Conservation (phyloP, 2,888 invertebrate genomes). For the Pegoplata infirma region DNA sequence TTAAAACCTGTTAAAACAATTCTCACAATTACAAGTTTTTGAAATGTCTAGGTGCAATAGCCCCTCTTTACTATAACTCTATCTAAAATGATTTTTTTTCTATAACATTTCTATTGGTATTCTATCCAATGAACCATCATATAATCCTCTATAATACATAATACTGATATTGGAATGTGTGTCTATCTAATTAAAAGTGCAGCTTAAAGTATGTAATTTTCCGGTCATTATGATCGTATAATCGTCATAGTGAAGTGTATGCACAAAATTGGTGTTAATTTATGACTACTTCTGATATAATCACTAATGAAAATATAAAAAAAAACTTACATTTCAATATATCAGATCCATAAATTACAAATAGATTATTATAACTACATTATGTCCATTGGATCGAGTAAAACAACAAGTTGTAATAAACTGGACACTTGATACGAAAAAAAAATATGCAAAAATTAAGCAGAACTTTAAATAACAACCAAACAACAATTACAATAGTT, state of each 20-base stretch:
- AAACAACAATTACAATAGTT: background rate
- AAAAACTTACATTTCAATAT: conserved; percentile 25
- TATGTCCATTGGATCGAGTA: conserved; percentile 26
- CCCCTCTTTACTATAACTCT: no score
- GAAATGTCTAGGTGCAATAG: no score
- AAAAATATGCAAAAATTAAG: background rate
- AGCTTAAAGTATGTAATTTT: conserved; percentile 32
- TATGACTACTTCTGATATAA: conserved; percentile 51
- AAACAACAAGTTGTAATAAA: background rate
- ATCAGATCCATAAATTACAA: conserved; percentile 57
- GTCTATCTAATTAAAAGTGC: conserved; percentile 35
- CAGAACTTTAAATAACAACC: background rate
- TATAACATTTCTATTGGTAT: background rate
- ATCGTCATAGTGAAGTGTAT: conserved; percentile 7
- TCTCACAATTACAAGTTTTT: no score
- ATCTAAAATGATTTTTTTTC: background rate
- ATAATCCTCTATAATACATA: conserved; percentile 8
- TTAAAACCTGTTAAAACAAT: no score
- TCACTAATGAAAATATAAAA: conserved; percentile 41
- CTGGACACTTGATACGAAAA: background rate
- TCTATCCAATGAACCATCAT: background rate
- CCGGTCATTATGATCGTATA: background rate
- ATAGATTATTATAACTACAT: conserved; percentile 51
- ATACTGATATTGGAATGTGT: conserved; percentile 3
- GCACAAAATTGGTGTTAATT: conserved; percentile 52